phyloP scores from a whole-genome alignment of 2,113 vertebrate genomes.

The Hirundichthys speculiger region DNA sequence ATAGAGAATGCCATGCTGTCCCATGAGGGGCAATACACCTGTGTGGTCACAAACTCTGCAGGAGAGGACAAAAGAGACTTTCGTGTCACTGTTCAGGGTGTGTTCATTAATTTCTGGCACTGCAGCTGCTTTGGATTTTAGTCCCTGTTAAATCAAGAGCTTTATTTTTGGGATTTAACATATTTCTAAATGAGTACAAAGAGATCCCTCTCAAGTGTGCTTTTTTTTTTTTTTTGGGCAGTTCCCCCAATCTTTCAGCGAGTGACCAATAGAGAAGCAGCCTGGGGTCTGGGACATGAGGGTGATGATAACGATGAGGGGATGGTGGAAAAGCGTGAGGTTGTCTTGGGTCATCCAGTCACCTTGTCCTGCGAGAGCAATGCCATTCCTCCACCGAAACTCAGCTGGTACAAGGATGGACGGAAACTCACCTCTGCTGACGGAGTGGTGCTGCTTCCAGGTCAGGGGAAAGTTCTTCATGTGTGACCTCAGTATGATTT shows the following conservation, averaged over 20 bases:
- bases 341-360: constrained; percentile 82
- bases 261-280: constrained; percentile 70
- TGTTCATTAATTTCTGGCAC: constrained; percentile 20
- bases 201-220: neutral
- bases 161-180: neutral
- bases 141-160: neutral
- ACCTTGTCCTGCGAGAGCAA: constrained; percentile 87
- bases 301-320: constrained; percentile 73
- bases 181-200: neutral
- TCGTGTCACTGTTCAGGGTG: constrained; percentile 87
- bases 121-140: neutral
- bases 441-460: constrained; percentile 82
- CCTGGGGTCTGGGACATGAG: constrained; percentile 77
- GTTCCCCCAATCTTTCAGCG: constrained; percentile 92
- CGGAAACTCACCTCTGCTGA: constrained; percentile 76
- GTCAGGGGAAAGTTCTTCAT: constrained; percentile 64
- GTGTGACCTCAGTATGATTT: neutral
- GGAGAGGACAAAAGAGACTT: constrained; percentile 91
- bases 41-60: constrained; percentile 86
- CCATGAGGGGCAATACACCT: constrained; percentile 89
- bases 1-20: constrained; percentile 80
- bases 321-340: constrained; percentile 81
- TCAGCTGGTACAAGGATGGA: constrained; percentile 88
- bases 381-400: constrained; percentile 81
- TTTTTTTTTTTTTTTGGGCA: constrained; percentile 53